These are phyloP conservation scores for Caenorhabditis macrosperma DNA, from an alignment of 2,888 invertebrate genomes.

Conservation along the genomic window DNA sequence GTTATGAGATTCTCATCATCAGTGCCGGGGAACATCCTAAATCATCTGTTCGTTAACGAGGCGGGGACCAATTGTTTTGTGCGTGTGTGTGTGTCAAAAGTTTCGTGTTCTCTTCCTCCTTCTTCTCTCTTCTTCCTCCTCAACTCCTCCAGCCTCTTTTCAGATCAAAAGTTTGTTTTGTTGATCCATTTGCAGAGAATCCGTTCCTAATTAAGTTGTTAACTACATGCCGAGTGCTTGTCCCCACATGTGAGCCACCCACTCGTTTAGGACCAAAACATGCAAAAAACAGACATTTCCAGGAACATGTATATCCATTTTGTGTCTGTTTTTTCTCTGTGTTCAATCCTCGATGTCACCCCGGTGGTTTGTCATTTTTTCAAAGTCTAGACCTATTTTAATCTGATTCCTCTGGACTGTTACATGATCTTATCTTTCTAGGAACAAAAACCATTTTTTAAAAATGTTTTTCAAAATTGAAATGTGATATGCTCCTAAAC, in stretches of 20 bases:
- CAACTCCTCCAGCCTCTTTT: background rate
- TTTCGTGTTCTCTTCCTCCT: background rate
- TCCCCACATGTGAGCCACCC: conserved; percentile 10
- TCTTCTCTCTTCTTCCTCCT: background rate
- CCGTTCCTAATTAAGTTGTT: background rate
- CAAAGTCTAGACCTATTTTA: background rate
- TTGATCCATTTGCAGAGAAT: background rate
- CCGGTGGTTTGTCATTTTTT: background rate
- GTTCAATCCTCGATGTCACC: no score
- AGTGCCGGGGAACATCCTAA: conserved; percentile 21
- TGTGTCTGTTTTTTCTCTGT: background rate
- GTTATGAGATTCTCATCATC: conserved; percentile 44
- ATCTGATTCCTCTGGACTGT: no score
- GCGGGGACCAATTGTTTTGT: conserved; percentile 24
- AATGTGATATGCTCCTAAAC: no score
- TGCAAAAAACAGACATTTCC: conserved; percentile 1
- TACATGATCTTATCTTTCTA: no score
- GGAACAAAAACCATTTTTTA: no score
- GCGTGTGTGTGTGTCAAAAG: conserved; percentile 20
- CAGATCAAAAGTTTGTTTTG: no score
- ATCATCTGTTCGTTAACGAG: conserved; percentile 47
- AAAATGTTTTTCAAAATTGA: no score
- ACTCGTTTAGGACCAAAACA: conserved; percentile 7
- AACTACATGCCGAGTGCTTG: background rate
- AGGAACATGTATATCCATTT: background rate